A percentile compares a stretch with the other conserved stretches of the same genome.
These are phyloP conservation scores for Cranoglanis bouderius DNA, from an alignment of 2,113 vertebrate genomes.

Conservation along the genomic window DNA sequence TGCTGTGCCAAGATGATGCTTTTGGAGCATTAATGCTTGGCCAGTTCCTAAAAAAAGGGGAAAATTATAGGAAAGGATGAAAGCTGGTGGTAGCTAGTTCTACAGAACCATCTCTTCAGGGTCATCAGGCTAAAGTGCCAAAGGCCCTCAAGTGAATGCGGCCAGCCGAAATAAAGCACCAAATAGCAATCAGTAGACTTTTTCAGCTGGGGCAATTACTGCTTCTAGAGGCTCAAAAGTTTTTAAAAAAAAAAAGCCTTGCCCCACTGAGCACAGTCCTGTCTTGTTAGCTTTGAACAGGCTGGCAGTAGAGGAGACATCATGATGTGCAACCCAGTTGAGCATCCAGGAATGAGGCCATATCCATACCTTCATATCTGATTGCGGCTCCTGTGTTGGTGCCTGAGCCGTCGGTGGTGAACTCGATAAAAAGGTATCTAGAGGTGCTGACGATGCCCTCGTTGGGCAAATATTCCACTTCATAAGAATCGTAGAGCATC, in stretches of 20 bases:
- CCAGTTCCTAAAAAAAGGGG: neutral
- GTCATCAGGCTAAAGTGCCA: conserved; percentile 1
- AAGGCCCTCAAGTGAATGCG: neutral
- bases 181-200: conserved; percentile 26
- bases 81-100: neutral
- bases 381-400: conserved; percentile 88
- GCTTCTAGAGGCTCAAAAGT: neutral
- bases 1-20: conserved; percentile 24
- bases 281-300: neutral
- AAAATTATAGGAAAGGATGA: neutral
- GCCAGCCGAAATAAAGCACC: conserved; percentile 5
- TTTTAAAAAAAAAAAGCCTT: neutral
- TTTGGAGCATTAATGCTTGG: neutral
- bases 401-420: conserved; percentile 88
- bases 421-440: conserved; percentile 87
- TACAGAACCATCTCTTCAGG: conserved; percentile 8
- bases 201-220: conserved; percentile 22
- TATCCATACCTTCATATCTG: conserved; percentile 85
- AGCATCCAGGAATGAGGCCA: neutral
- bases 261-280: neutral
- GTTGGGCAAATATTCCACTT: conserved; percentile 94
- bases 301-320: neutral
- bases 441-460: conserved; percentile 88
- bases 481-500: conserved; percentile 90
- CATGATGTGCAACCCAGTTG: neutral